A percentile compares a stretch with the other conserved stretches of the same genome.
Conservation (phyloP, 2,888 invertebrate species). For the Pharmacophagus antenor region DNA sequence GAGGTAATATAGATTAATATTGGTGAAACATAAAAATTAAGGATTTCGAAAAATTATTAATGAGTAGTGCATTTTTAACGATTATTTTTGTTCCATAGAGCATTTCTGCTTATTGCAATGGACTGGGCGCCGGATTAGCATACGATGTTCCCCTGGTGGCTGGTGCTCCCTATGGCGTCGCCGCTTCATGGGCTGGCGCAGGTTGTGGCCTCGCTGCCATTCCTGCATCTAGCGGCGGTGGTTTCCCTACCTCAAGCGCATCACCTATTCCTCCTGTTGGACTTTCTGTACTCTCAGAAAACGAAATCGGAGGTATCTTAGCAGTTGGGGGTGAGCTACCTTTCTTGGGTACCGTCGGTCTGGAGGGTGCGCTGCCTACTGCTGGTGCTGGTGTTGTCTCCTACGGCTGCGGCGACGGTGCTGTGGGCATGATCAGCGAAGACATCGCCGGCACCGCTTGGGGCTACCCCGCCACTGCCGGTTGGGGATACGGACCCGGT, state of each 20-base stretch:
- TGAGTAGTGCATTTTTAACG: slow-evolving; percentile 19
- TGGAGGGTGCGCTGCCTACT: slow-evolving; percentile 44
- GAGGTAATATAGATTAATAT: no score
- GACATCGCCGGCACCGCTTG: slow-evolving; percentile 28
- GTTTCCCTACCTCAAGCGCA: slow-evolving; percentile 41
- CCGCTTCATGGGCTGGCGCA: slow-evolving; percentile 33
- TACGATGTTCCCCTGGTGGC: slow-evolving; percentile 26
- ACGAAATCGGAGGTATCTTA: slow-evolving; percentile 43
- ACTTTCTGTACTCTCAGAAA: slow-evolving; percentile 43
- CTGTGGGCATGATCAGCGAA: slow-evolving; percentile 38
- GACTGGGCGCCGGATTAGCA: slow-evolving; percentile 31
- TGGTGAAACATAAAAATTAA: no score
- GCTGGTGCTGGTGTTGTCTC: slow-evolving; percentile 44
- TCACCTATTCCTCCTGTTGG: slow-evolving; percentile 41
- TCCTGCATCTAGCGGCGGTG: slow-evolving; percentile 34
- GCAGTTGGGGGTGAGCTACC: slow-evolving; percentile 40
- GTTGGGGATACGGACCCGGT: slow-evolving; percentile 30
- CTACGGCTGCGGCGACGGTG: slow-evolving; percentile 42
- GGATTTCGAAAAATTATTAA: no score
- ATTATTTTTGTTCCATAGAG: slow-evolving; percentile 11
- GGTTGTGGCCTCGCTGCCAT: slow-evolving; percentile 26
- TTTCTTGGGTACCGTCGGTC: slow-evolving; percentile 43
- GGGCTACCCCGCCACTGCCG: slow-evolving; percentile 30
- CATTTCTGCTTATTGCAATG: slow-evolving; percentile 27
- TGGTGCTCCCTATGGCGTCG: slow-evolving; percentile 31